Conservation (phyloP, 2,797 vertebrate genomes). For the Chromobotia macracanthus region DNA sequence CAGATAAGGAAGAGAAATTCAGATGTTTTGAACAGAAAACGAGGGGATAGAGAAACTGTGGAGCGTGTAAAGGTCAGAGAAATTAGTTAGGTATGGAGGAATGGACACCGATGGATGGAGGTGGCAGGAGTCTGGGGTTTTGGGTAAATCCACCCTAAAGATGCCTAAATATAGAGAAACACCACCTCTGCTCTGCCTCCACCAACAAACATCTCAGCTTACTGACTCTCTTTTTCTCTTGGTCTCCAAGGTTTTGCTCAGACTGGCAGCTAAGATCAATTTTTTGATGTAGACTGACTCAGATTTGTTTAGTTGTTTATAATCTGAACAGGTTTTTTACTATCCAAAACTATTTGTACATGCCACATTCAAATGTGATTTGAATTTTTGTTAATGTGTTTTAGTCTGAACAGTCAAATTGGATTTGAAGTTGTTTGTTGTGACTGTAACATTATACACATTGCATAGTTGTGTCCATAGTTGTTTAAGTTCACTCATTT, state of each 20-base stretch:
- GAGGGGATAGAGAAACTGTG: background rate
- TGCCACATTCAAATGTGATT: background rate
- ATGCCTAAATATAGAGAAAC: background rate
- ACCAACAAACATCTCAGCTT: background rate
- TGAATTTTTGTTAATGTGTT: background rate
- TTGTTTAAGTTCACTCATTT: background rate
- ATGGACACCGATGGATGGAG: background rate
- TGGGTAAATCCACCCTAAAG: background rate
- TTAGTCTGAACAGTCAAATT: background rate
- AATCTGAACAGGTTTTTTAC: background rate
- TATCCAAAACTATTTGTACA: background rate
- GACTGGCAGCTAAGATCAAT: background rate
- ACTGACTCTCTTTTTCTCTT: background rate
- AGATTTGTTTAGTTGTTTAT: background rate
- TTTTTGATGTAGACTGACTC: background rate
- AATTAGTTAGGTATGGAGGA: background rate
- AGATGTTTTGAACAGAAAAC: background rate
- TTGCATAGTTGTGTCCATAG: background rate
- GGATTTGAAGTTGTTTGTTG: background rate
- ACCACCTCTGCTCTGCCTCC: background rate
- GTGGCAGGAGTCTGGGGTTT: background rate
- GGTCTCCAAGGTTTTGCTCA: background rate
- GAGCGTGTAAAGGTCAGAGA: background rate
- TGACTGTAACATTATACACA: background rate
- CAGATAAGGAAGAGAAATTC: background rate